Evolutionary conservation across 2,888 invertebrate species (phyloP), one percentile per base, ranked within the genome.

Genomic region (Furcula furcula): DNA sequence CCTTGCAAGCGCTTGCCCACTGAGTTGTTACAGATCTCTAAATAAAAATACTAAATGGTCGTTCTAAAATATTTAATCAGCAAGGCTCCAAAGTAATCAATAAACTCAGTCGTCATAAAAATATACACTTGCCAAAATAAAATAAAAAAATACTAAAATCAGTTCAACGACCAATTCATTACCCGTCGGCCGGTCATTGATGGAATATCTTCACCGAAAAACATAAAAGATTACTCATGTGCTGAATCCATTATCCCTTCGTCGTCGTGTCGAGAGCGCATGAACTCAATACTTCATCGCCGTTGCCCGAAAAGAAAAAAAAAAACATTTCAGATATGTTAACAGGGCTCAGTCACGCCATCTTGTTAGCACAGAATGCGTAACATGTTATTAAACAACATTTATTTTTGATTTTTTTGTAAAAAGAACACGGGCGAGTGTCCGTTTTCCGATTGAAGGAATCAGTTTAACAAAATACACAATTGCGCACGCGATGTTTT

Each of bases 261-360:
- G 28, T 40, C 43, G 41, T 43, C 40, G 36, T 29, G 45, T 43
- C 49, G 47, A 52, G 57, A 55, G 11, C 18, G 3, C 18, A 4
- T 57, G 71, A 65, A 63, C 65, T 59, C 80, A 70, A 80, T 81
- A 77, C 69, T 77, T 82, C 82, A 80, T 74, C 78, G 65, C 55
- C 46, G 36, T 38, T 44, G 37, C 50, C 50, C 55, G 55, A 60
- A 56, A 62, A 45, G 40, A 40, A 40, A 48, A 33, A 55, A 65
- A 61, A 58, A 58, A 58, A 67, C 56, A 64, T 59, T 60, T 62
- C 57, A 65, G 72, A 73, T 76, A 74, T 69, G 80, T 76, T 84
- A 83, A 86, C 81, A 80, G 82, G 65, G 74, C 61, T 46, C 74
- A 80, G 87, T 87, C 87, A 87, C 87, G 87, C 79, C 71, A 84